Base-by-base conservation (phyloP, 1,140 invertebrate species). In the Micrasema longulum region DNA sequence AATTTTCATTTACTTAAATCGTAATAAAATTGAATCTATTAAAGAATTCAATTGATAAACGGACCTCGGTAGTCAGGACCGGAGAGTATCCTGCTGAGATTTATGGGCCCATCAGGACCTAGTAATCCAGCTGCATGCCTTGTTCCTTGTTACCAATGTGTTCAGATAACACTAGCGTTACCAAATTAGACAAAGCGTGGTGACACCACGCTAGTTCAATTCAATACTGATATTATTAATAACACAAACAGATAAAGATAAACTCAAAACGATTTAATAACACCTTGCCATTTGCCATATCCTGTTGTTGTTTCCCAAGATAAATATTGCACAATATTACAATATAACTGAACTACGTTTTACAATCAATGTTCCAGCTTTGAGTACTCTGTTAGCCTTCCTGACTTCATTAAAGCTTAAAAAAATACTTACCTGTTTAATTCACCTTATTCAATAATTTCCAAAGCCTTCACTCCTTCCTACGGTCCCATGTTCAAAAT, bases 131-230 rank as follows among this genome's bases (percentile, higher is more conserved):
- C 74, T 45, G 67, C 63, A 75, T 52, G 69, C 57, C 69, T 38
- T 75, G 73, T 75, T 72, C 52, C 73, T 71, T 71, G 73, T 74
- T 74, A 60, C 65, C 22, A 71, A 20, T 57, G 36, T 43, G 68
- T 71, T 74, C 2, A 12, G 10, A 11, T 5, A 3, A 52, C 11
- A 35, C 18, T 16, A 48, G 20, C 22, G 57, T 62, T 20, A 62
- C 31, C 31, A 23, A 62, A 43, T 43, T 38, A 62, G 57, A 62
- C 36, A 14, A 20, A 11, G 57, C 18, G 38, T 41, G 50, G 50
- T 53, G 22, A 53, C 50, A 53, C 10, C 12, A 10, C 26, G 23
- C 50, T 31, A n/a, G 12, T 35, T 53, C 20, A 53, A 26, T 53
- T 26, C 23, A 23, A 53, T n/a, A 53, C 23, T 2, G 50, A 31